Evolutionary conservation across 2,797 vertebrate genomes (phyloP).

Genomic region (Crypturellus tataupa): DNA sequence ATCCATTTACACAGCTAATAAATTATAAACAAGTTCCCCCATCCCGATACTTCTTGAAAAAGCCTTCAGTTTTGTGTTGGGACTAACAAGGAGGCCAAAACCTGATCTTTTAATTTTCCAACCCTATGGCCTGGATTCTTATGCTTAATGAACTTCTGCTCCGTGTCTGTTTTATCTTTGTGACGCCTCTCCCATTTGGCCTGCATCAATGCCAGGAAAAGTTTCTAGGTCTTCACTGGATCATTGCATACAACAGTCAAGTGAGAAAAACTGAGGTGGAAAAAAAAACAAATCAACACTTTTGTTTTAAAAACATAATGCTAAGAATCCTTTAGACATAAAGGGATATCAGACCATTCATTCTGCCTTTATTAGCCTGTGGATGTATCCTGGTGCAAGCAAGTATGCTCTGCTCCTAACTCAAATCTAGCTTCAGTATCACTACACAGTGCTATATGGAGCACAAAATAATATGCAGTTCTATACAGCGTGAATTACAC

Average conservation of each 20-base stretch:
- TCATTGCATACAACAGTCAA: background rate
- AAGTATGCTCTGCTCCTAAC: background rate
- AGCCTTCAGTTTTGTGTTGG: background rate
- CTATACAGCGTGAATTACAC: background rate
- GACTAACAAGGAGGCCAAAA: background rate
- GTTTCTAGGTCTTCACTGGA: background rate
- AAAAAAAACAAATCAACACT: background rate
- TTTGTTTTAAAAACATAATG: background rate
- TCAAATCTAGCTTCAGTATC: background rate
- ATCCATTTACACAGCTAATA: background rate
- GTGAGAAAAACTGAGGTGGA: background rate
- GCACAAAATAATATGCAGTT: background rate
- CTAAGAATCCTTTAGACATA: background rate
- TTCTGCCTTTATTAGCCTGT: background rate
- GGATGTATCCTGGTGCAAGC: background rate
- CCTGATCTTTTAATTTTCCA: background rate
- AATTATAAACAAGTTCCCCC: background rate
- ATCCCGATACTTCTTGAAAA: background rate
- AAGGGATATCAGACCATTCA: background rate
- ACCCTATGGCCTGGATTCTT: background rate
- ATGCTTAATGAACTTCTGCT: background rate
- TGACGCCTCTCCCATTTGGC: background rate
- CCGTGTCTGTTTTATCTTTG: background rate
- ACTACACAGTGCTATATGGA: background rate
- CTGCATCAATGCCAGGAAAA: background rate